These are phyloP conservation scores for Drosophila picticornis DNA, from an alignment of 2,888 invertebrate genomes.

Conservation along the genomic window DNA sequence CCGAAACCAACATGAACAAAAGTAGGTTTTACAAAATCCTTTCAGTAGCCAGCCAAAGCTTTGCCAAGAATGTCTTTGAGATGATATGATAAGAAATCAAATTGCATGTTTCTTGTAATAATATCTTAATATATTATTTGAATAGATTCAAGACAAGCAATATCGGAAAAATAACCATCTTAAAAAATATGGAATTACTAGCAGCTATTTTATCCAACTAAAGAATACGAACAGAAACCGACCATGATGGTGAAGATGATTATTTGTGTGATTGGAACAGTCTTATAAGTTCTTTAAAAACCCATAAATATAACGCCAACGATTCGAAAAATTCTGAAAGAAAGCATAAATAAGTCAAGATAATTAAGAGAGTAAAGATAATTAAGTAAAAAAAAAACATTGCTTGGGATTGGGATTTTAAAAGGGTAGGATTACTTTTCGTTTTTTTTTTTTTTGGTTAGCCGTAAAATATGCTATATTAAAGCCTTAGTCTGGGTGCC, in stretches of 20 bases:
- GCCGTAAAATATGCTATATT: conserved; percentile 33
- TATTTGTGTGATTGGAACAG: conserved; percentile 23
- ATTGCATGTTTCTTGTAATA: neutral
- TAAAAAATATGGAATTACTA: neutral
- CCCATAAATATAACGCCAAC: conserved; percentile 84
- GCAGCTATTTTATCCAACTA: neutral
- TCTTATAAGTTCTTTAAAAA: conserved; percentile 73
- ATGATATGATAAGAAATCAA: neutral
- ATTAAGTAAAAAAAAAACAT: neutral
- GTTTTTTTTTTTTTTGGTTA: neutral
- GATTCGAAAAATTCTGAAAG: conserved; percentile 84
- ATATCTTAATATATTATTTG: neutral
- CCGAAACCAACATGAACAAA: neutral
- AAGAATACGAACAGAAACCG: conserved; percentile 20
- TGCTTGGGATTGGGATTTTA: too few relatives aligned
- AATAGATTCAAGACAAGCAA: neutral
- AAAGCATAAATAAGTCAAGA: conserved; percentile 43
- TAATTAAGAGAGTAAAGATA: conserved; percentile 11
- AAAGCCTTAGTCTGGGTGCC: neutral
- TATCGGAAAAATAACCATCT: neutral
- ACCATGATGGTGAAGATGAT: conserved; percentile 4
- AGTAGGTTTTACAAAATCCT: neutral
- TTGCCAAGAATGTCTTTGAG: neutral
- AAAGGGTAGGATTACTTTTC: neutral
- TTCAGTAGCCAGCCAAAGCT: neutral